phyloP scores from a whole-genome alignment of 2,113 vertebrate species.

The Aix galericulata region DNA sequence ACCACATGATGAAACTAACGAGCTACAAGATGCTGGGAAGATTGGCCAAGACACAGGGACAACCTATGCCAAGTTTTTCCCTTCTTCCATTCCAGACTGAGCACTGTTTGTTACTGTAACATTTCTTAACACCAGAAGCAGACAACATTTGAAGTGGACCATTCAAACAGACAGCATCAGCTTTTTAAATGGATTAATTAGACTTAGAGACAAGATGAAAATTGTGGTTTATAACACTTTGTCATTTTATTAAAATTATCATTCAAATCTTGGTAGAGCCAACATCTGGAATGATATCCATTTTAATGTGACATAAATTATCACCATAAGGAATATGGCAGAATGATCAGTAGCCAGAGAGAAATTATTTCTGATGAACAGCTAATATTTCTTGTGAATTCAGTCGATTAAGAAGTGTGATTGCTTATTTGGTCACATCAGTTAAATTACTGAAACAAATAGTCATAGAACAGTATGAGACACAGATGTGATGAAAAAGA shows the following conservation, averaged over 20 bases:
- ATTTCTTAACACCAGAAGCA: neutral
- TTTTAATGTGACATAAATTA: constrained; percentile 42
- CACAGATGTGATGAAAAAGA: constrained; percentile 15
- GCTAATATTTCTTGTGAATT: constrained; percentile 28
- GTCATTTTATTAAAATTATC: constrained; percentile 12
- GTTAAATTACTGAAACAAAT: constrained; percentile 44
- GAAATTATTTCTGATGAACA: constrained; percentile 18
- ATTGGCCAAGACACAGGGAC: neutral
- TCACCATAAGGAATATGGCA: neutral
- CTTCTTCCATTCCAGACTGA: neutral
- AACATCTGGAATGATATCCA: constrained; percentile 33
- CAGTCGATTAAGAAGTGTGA: neutral
- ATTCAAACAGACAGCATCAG: neutral
- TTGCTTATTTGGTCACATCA: constrained; percentile 30
- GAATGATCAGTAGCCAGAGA: constrained; percentile 13
- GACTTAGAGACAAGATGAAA: neutral
- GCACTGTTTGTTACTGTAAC: neutral
- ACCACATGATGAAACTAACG: neutral
- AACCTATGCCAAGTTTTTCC: neutral
- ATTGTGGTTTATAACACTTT: neutral
- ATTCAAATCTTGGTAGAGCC: constrained; percentile 22
- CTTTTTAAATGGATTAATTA: neutral
- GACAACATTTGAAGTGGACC: neutral
- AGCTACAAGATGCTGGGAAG: neutral
- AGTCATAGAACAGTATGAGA: neutral